Base-by-base conservation (phyloP, 2,797 vertebrate species). In the Crossoptilon crossoptilon region DNA sequence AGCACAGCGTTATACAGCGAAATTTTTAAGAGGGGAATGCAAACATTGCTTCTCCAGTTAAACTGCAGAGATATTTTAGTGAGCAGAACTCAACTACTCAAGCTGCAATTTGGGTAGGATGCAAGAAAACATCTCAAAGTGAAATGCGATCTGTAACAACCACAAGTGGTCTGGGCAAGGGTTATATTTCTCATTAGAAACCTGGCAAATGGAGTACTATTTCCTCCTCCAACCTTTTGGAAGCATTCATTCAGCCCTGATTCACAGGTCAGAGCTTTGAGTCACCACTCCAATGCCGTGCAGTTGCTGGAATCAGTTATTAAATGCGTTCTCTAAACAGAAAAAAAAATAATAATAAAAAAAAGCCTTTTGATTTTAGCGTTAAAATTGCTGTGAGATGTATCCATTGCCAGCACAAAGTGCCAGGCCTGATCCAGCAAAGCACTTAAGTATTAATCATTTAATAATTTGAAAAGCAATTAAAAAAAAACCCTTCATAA, bases 181-280 rank as follows among this genome's bases (percentile, higher is more conserved):
- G 89, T 95, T 88, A 87, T 71, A 91, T 92, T 95, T 94, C 94
- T 92, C 89, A 94, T 95, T 74, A 96, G 93, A 92, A 95, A 88
- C 80, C 71, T 96, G 92, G 95, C 94, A 96, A 75, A 91, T 18
- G 64, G 22, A 59, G 60, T 49, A 48, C 68, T 76, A 59, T 76
- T 86, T 87, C 86, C 77, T 71, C 59, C 74, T 93, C 77, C 85
- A 88, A 59, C 66, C 89, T 88, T 88, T 73, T 55, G 87, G 87
- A 94, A 33, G 74, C 80, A 71, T 94, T 94, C 80, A 91, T 93
- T 94, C 87, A 92, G 85, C 72, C 90, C 44, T 1, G 1, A 77
- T 27, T 68, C 89, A 81, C 92, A 86, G 87, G 89, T 93, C 94
- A 82, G 74, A 72, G 86, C 86, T 91, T 41, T 87, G 77, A 93